Base-by-base conservation (phyloP, 2,888 invertebrate genomes). In the Mesorhabditis belari region DNA sequence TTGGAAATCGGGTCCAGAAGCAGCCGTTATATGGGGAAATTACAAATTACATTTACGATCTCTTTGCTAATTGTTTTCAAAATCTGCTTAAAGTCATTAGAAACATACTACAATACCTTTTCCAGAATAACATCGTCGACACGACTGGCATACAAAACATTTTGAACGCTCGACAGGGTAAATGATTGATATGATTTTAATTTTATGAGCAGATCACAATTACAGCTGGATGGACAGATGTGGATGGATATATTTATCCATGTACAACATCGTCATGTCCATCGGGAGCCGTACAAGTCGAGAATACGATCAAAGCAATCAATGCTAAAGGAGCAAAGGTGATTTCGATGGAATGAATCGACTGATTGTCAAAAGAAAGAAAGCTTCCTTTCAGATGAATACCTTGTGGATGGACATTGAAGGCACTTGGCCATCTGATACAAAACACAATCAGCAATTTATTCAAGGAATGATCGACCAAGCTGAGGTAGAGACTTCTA, bases 121-220 rank as follows among this genome's bases (percentile, higher is more conserved):
- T n/a, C n/a, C n/a, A 35, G 35, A 35, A 35, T 17, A 6, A 35
- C 6, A 6, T 35, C 17, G 17, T 64, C 44, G 73, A 71, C 53
- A 49, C 60, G 23, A 65, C 67, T 21, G 73, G 73, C 44, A 65
- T 73, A 56, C 61, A 64, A 29, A 73, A 73, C 60, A 67, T 73
- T 58, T 69, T 67, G 64, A 65, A 69, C 55, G 73, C 73, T 1
- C 59, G 62, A 21, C 64, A 67, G 12, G 69, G 66, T 67, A 52
- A 55, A 57, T 12, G 35, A 17, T n/a, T n/a, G n/a, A n/a, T n/a
- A n/a, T n/a, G n/a, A n/a, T n/a, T n/a, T n/a, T n/a, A n/a, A n/a
- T n/a, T n/a, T n/a, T n/a, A n/a, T n/a, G n/a, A n/a, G n/a, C n/a
- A n/a, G n/a, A n/a, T n/a, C n/a, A n/a, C n/a, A 9, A 26, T 57